These are phyloP conservation scores for Cheilinus undulatus DNA, from an alignment of 2,113 vertebrate species.

Conservation along the genomic window DNA sequence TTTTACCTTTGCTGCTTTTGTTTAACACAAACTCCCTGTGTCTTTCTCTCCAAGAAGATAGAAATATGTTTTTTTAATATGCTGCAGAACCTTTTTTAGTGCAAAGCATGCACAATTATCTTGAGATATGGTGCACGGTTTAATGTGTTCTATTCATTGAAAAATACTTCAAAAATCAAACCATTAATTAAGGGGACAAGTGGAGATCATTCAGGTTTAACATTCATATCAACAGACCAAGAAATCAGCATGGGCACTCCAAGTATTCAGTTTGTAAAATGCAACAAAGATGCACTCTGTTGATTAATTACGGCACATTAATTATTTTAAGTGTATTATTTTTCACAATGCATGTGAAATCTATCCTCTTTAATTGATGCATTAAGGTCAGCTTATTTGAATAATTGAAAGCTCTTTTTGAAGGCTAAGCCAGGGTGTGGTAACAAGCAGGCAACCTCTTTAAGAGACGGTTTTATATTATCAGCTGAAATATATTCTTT, in stretches of 20 bases:
- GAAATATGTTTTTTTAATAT: not conserved
- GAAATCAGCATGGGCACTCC: too few relatives aligned
- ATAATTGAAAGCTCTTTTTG: conserved; percentile 75
- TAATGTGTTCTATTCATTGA: not conserved
- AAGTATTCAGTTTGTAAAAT: not conserved
- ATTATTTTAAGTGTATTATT: conserved; percentile 60
- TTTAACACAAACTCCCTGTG: not conserved
- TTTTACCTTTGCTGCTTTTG: not conserved
- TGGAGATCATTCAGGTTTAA: not conserved
- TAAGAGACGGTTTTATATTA: too few relatives aligned
- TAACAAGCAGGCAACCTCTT: conserved; percentile 13
- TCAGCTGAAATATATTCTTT: too few relatives aligned
- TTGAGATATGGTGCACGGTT: not conserved
- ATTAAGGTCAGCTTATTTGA: conserved; percentile 74
- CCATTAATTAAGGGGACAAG: not conserved
- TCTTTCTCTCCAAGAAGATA: not conserved
- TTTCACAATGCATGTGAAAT: conserved; percentile 72
- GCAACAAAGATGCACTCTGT: not conserved
- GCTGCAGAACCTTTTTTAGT: conserved; percentile 1
- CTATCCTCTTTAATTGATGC: conserved; percentile 66
- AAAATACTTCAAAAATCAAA: too few relatives aligned
- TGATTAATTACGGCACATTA: conserved; percentile 33
- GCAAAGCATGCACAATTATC: too few relatives aligned
- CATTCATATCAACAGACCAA: too few relatives aligned
- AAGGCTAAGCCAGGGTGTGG: conserved; percentile 52